These are phyloP conservation scores for Lepidurus packardi DNA, from an alignment of 1,140 invertebrate genomes.

Conservation along the genomic window DNA sequence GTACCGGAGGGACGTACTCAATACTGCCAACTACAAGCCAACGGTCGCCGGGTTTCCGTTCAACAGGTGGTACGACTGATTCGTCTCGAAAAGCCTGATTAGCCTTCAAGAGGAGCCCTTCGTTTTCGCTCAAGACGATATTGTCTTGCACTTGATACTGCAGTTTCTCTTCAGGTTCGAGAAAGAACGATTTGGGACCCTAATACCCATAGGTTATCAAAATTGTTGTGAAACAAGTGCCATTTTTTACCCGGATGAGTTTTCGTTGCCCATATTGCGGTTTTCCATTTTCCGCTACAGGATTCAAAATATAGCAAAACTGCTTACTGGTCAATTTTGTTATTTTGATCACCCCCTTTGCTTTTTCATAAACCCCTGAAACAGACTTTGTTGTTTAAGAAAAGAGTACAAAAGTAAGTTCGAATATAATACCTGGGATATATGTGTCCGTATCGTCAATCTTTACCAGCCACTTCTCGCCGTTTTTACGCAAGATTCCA, in stretches of 20 bases:
- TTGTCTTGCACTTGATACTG: not conserved
- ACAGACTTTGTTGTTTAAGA: not conserved
- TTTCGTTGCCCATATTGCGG: conserved; percentile 39
- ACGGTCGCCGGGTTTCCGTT: conserved; percentile 47
- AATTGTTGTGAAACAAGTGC: not conserved
- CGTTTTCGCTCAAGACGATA: not conserved
- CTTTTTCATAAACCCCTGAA: not conserved
- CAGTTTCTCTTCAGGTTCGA: not conserved
- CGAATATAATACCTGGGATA: conserved; percentile 45
- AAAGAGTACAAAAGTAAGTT: no score
- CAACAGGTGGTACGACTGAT: conserved; percentile 33
- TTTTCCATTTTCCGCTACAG: conserved; percentile 46
- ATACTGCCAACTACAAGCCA: conserved; percentile 53
- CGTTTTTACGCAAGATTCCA: conserved; percentile 47
- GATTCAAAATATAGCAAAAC: conserved; percentile 51
- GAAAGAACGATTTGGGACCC: not conserved
- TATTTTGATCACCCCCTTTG: conserved; percentile 44
- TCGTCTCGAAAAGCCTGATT: not conserved
- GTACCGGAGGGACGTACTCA: conserved; percentile 52
- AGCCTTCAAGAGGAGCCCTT: not conserved
- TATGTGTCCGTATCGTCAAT: conserved; percentile 49
- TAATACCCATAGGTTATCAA: conserved; percentile 34
- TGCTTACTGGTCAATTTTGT: conserved; percentile 49
- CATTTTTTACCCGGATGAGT: not conserved
- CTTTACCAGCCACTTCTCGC: conserved; percentile 52